Evolutionary conservation across 1,140 invertebrate species (phyloP), one percentile per base, ranked within the genome.

Genomic region (Dolichoris vasculosae): DNA sequence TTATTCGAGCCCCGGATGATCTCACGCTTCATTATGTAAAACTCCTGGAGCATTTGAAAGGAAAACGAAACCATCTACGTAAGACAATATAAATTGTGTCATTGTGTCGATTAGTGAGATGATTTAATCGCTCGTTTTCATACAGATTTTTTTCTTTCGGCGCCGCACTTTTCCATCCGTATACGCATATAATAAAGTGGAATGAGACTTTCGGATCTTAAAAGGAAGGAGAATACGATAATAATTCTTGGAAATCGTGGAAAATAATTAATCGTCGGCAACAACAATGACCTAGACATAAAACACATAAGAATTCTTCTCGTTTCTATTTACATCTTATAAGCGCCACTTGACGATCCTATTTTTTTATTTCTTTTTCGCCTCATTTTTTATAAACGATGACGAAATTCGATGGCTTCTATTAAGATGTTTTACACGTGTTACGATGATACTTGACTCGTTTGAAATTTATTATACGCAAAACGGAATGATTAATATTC

Each of bases 281-380:
- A 59, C 48, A 46, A 75, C 69, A 26, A 26, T 59, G 83, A 84
- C 83, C 83, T 84, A 79, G 83, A 79, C 83, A 84, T 76, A 59
- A 67, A 78, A 78, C n/a, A 38, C 55, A n/a, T 55, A 38, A 67
- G 71, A 78, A 26, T 38, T 64, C 55, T 76, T 78, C 51, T 77
- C 82, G 51, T 77, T 77, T 78, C 73, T 75, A 82, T 83, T 75
- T 63, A 32, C 26, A 55, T 76, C 51, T 23, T 26, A 26, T 20
- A 43, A 48, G 48, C 81, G 48, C 67, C 81, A 51, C 48, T 35
- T 15, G 3, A 26, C 26, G 23, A 81, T 51, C 26, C 23, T 79
- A 1, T 67, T 81, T 79, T 67, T 17, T 2, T n/a, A 32, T 79
- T 43, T 59, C 69, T 43, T 81, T 48, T 30, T 48, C 55, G 38